Conservation (phyloP, 2,113 vertebrate species). For the Trinectes maculatus region DNA sequence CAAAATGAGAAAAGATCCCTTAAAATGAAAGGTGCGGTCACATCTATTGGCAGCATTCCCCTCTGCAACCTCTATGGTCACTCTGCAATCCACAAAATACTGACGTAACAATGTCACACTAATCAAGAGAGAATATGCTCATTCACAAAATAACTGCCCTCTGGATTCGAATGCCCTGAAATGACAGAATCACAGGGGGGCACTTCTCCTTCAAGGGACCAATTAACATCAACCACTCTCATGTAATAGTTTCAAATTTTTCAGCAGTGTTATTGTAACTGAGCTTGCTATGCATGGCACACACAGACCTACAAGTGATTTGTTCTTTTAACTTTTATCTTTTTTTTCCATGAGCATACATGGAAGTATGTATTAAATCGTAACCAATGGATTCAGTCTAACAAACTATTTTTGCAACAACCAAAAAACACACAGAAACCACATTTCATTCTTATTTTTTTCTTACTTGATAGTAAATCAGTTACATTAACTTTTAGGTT, state of each 20-base stretch:
- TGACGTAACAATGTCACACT: conserved; percentile 11
- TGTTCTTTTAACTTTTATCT: conserved; percentile 66
- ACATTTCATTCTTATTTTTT: conserved; percentile 80
- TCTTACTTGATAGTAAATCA: conserved; percentile 80
- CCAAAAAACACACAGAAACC: conserved; percentile 83
- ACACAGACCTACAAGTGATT: conserved; percentile 44
- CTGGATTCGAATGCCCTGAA: conserved; percentile 25
- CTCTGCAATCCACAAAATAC: conserved; percentile 25
- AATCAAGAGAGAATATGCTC: conserved; percentile 11
- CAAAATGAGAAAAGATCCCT: conserved; percentile 6
- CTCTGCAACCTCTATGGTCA: conserved; percentile 14
- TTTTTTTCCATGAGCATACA: conserved; percentile 50
- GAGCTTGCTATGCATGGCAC: conserved; percentile 56
- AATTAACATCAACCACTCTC: conserved; percentile 21
- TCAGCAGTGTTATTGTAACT: conserved; percentile 29
- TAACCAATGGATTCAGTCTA: conserved; percentile 80
- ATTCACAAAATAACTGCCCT: conserved; percentile 11
- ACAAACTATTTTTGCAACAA: conserved; percentile 69
- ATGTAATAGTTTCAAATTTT: conserved; percentile 27
- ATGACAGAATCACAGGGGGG: conserved; percentile 3
- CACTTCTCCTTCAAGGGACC: conserved; percentile 6
- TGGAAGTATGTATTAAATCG: conserved; percentile 69
- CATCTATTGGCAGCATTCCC: conserved; percentile 20
- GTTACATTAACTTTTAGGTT: conserved; percentile 81
- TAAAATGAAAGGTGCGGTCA: conserved; percentile 6